phyloP scores from a whole-genome alignment of 2,888 invertebrate species.

The Elegia similella region DNA sequence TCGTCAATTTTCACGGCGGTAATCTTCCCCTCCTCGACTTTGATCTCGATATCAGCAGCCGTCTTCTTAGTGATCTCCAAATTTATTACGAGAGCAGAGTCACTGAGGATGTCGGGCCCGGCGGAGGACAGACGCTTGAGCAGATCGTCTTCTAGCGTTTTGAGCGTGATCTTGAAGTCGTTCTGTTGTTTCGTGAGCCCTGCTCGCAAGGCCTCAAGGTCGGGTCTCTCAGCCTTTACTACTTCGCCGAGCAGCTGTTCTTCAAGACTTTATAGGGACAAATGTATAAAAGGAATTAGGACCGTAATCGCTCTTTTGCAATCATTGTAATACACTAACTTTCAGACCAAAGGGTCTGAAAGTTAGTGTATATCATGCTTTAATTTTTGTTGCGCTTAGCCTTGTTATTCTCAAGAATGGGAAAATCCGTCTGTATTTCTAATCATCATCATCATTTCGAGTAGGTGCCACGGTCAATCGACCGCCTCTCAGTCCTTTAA shows the following conservation, averaged over 20 bases:
- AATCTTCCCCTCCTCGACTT: constrained; percentile 92
- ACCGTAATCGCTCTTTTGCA: no score
- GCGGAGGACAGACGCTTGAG: constrained; percentile 93
- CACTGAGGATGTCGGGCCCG: constrained; percentile 94
- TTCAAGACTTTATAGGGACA: constrained; percentile 82
- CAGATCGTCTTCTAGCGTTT: constrained; percentile 94
- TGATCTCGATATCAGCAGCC: constrained; percentile 93
- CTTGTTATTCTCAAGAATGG: no score
- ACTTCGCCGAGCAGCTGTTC: constrained; percentile 96
- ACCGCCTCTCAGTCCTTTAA: no score
- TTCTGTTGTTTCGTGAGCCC: constrained; percentile 95
- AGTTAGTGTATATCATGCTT: no score
- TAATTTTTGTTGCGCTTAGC: no score
- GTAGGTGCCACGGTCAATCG: no score
- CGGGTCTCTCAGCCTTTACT: constrained; percentile 95
- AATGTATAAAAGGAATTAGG: no score
- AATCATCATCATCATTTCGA: no score
- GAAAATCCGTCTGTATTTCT: no score
- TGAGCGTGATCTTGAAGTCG: constrained; percentile 95
- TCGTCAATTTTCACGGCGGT: constrained; percentile 94
- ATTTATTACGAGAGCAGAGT: constrained; percentile 94
- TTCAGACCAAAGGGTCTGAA: no score
- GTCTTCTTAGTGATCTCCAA: constrained; percentile 96
- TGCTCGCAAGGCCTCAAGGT: constrained; percentile 91
- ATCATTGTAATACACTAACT: no score